Evolutionary conservation across 2,888 invertebrate genomes (phyloP), one percentile per base, ranked within the genome.

Genomic region (Carpatolechia fugitivella): DNA sequence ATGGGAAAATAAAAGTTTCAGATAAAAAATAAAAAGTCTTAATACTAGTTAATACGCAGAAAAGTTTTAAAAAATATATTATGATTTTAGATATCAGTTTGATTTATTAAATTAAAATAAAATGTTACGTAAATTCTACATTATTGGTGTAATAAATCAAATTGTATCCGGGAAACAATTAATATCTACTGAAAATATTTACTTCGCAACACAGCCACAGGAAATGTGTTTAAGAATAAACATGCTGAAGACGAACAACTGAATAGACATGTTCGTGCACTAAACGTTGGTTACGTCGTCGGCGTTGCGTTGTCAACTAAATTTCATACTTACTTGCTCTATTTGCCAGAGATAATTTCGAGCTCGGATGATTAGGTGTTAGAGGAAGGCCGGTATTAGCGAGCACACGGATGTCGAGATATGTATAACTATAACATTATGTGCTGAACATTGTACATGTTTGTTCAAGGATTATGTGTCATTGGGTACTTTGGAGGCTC

Each of bases 361-460:
- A 55, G 36, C 33, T 33, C 55, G 44, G 36, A 41, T 57, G 55
- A 58, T 58, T 59, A 61, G 61, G 63, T 58, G 58, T 54, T 54
- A 60, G 58, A 65, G 63, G 65, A 65, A 64, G 61, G 47, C 49
- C 40, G 58, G 63, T 55, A 65, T 65, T 65, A 64, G 52, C 58
- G 56, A 61, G 41, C 48, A 56, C 57, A 61, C 59, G 59, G 61
- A 52, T 52, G 52, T 52, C 20, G 36, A 41, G 40, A 41, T 41
- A 41, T 41, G 38, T 38, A 16, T 38, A 35, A 48, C 33, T 30
- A 24, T 29, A n/a, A 29, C 38, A 24, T 29, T 33, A n/a, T 52
- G 20, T 44, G 31, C 16, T n/a, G 14, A 14, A 31, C n/a, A 33
- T 33, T n/a, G 14, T 29, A 31, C n/a, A 33, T 40, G 41, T 55